These are phyloP conservation scores for Smithornis capensis DNA, from an alignment of 2,113 vertebrate species.

Conservation along the genomic window DNA sequence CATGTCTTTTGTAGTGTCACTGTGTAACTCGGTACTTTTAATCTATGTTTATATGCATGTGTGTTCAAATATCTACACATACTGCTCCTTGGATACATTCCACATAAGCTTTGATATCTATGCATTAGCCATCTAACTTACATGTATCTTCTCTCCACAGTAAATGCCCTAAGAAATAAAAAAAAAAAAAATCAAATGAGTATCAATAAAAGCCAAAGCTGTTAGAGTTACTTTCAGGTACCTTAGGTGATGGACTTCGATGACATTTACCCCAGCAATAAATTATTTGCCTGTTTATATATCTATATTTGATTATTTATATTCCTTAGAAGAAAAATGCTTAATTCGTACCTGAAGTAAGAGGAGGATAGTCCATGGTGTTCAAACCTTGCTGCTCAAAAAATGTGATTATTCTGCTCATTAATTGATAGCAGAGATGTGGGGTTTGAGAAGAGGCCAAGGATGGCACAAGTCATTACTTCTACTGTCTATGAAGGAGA, in stretches of 20 bases:
- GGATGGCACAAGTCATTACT: background rate
- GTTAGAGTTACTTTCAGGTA: background rate
- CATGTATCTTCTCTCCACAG: background rate
- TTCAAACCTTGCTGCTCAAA: background rate
- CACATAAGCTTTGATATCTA: background rate
- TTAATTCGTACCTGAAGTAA: background rate
- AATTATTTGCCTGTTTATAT: background rate
- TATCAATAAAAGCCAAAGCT: background rate
- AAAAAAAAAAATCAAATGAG: background rate
- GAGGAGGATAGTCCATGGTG: background rate
- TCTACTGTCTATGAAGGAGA: background rate
- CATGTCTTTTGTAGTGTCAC: background rate
- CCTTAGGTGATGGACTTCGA: background rate
- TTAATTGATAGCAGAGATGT: background rate
- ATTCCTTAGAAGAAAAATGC: background rate
- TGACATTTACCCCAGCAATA: background rate
- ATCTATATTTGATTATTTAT: background rate
- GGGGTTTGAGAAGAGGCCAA: background rate
- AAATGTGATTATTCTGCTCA: background rate
- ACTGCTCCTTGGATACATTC: background rate
- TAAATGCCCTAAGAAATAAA: background rate
- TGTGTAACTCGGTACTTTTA: background rate
- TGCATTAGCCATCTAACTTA: background rate
- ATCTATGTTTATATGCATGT: background rate
- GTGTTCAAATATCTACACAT: background rate